A percentile compares a stretch with the other conserved stretches of the same genome.
Evolutionary conservation across 2,113 vertebrate species (phyloP).

Genomic region (Odontophorus gujanensis): DNA sequence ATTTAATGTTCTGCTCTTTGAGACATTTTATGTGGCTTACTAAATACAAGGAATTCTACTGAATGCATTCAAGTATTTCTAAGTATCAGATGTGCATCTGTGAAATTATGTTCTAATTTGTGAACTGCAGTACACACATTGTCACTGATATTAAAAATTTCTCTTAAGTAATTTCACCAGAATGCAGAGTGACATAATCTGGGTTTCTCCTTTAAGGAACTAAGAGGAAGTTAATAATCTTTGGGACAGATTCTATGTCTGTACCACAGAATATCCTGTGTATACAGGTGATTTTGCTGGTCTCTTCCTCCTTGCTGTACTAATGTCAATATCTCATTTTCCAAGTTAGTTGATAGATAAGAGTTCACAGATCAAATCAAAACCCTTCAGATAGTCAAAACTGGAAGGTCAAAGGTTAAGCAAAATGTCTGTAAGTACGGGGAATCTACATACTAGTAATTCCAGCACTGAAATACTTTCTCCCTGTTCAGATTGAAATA

Average conservation of each 20-base stretch:
- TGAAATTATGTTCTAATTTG: neutral
- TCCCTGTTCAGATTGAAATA: slow-evolving; percentile 51
- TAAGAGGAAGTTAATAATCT: neutral
- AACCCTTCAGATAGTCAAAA: neutral
- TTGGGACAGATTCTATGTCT: neutral
- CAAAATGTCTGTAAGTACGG: neutral
- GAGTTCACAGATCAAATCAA: neutral
- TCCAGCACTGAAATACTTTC: neutral
- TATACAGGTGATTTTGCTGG: neutral
- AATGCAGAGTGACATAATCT: neutral
- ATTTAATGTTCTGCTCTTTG: neutral
- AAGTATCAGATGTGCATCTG: neutral
- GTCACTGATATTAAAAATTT: neutral
- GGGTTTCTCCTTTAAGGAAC: neutral
- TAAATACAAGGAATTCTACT: neutral
- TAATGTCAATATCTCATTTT: neutral
- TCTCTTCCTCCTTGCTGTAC: neutral
- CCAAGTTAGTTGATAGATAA: neutral
- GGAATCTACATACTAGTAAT: neutral
- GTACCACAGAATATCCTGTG: neutral
- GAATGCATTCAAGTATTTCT: neutral
- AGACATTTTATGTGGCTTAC: neutral
- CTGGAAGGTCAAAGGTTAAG: neutral
- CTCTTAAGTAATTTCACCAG: neutral
- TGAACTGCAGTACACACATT: neutral